Percentiles rank a stretch among this genome's conserved stretches.
Evolutionary conservation across 2,888 invertebrate genomes (phyloP).

Genomic region (Melitaea athalia): DNA sequence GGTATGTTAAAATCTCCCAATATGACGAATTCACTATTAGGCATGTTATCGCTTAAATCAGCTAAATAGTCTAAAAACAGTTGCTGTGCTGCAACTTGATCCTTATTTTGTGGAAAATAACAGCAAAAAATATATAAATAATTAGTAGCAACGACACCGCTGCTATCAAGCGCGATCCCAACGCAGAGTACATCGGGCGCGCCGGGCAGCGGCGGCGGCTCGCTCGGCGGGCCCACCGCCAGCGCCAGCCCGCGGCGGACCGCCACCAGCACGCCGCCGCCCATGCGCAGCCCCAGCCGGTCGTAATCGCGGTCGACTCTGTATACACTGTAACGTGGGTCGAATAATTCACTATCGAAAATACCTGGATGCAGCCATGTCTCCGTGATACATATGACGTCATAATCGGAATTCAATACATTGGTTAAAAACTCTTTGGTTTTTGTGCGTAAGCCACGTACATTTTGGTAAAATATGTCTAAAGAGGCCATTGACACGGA

Average conservation of each 20-base stretch:
- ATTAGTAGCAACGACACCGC: too few relatives aligned
- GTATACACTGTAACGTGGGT: constrained; percentile 7
- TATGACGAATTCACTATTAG: constrained; percentile 2
- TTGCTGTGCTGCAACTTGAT: neutral
- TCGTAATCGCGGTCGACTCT: constrained; percentile 2
- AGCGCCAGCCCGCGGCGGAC: neutral
- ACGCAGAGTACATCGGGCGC: neutral
- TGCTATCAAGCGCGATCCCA: neutral
- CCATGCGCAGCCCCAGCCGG: neutral
- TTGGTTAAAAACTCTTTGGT: neutral
- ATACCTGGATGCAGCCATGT: constrained; percentile 5
- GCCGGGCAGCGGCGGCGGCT: neutral
- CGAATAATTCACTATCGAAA: constrained; percentile 7
- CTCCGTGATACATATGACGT: constrained; percentile 6
- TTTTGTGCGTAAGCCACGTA: neutral
- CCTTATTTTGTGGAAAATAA: constrained; percentile 4
- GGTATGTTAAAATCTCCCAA: constrained; percentile 10
- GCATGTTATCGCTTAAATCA: neutral
- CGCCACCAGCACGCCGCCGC: constrained; percentile 2
- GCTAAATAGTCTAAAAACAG: constrained; percentile 8
- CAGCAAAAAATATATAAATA: constrained; percentile 2
- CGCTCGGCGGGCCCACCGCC: neutral
- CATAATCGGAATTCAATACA: constrained; percentile 14
- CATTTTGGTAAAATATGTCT: neutral
- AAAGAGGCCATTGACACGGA: too few relatives aligned